Evolutionary conservation across 2,888 invertebrate species (phyloP).

Genomic region (Pomacea canaliculata): DNA sequence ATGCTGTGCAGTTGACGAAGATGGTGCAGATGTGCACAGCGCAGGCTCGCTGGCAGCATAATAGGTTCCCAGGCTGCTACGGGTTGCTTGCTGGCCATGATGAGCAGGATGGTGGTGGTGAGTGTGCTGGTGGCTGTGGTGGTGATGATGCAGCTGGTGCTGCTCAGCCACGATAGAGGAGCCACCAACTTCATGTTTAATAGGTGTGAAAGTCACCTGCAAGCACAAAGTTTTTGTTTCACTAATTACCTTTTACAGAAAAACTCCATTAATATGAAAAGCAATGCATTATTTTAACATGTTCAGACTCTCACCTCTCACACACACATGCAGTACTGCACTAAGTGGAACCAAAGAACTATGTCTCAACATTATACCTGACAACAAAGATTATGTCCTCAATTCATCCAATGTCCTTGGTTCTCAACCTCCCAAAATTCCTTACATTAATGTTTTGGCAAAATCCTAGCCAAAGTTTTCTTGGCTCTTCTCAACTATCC

Average conservation of each 20-base stretch:
- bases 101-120: conserved; percentile 1
- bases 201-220: conserved; percentile 52
- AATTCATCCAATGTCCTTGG: too few relatives aligned
- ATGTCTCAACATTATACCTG: too few relatives aligned
- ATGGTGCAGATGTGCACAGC: conserved; percentile 5
- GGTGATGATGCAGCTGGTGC: background rate
- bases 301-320: too few relatives aligned
- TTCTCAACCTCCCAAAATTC: too few relatives aligned
- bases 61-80: background rate
- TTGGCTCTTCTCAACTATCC: too few relatives aligned
- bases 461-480: too few relatives aligned
- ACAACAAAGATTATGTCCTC: too few relatives aligned
- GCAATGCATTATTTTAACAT: too few relatives aligned
- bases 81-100: background rate
- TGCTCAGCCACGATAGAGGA: conserved; percentile 31
- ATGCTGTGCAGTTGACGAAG: conserved; percentile 37
- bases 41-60: conserved; percentile 2
- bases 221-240: background rate
- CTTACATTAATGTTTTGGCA: too few relatives aligned
- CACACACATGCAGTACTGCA: too few relatives aligned
- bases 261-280: background rate
- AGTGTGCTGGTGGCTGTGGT: conserved; percentile 7
- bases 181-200: conserved; percentile 61
- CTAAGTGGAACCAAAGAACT: too few relatives aligned
- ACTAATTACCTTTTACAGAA: background rate